A percentile compares a stretch with the other conserved stretches of the same genome.
Evolutionary conservation across 2,113 vertebrate genomes (phyloP).

Genomic region (Phylloscopus trochiloides): DNA sequence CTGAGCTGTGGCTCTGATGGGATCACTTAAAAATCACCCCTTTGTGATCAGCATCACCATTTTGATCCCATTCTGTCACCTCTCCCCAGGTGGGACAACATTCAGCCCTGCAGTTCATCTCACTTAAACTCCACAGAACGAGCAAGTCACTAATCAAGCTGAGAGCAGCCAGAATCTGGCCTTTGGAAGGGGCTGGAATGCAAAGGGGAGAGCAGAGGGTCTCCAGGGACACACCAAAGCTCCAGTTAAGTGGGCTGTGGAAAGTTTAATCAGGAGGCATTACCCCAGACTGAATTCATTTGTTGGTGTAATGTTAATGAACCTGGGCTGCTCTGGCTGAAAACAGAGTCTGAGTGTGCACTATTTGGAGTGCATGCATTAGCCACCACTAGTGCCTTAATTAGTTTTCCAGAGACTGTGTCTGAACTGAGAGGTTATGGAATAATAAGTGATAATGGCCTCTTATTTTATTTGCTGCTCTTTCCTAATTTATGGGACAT

Average conservation of each 20-base stretch:
- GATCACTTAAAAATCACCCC: background rate
- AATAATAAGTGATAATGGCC: slow-evolving; percentile 20
- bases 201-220: background rate
- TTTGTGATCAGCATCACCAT: background rate
- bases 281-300: slow-evolving; percentile 45
- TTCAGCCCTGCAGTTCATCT: background rate
- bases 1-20: background rate
- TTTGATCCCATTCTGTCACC: background rate
- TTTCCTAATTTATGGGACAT: background rate
- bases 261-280: slow-evolving; percentile 20
- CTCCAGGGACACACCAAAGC: background rate
- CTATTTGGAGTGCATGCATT: slow-evolving; percentile 39
- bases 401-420: slow-evolving; percentile 12
- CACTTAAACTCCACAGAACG: background rate
- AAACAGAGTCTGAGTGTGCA: slow-evolving; percentile 31
- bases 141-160: background rate
- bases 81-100: background rate
- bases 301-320: slow-evolving; percentile 37
- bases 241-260: slow-evolving; percentile 15
- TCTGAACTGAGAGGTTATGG: slow-evolving; percentile 30
- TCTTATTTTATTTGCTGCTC: background rate
- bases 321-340: background rate
- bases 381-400: slow-evolving; percentile 31
- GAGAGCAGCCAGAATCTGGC: background rate
- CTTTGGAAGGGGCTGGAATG: background rate